Conservation (phyloP, 2,888 invertebrate species). For the Meghimatium bilineatum region DNA sequence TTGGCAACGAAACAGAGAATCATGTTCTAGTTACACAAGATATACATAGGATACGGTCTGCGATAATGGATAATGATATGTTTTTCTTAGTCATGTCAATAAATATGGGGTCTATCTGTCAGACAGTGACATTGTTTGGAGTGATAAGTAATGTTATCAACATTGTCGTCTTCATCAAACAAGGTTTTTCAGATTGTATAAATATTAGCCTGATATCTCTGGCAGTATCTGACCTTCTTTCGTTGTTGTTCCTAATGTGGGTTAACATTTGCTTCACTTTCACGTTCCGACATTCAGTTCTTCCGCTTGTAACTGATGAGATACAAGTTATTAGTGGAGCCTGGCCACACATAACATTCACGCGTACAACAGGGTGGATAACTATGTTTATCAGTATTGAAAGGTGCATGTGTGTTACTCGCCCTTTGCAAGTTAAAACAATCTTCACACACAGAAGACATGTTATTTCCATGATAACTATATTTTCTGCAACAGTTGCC, state of each 20-base stretch:
- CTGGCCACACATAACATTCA: slow-evolving; percentile 3
- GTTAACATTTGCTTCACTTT: slow-evolving; percentile 3
- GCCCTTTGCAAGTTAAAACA: slow-evolving; percentile 14
- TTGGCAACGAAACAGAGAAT: no score
- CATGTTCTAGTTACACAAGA: neutral
- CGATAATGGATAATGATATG: neutral
- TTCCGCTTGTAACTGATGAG: slow-evolving; percentile 2
- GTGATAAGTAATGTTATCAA: neutral
- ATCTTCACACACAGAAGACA: neutral
- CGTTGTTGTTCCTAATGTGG: slow-evolving; percentile 12
- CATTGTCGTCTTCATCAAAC: neutral
- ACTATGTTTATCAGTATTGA: slow-evolving; percentile 26
- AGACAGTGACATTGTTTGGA: neutral
- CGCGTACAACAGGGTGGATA: slow-evolving; percentile 10
- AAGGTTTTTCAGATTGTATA: neutral
- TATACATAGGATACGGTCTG: neutral
- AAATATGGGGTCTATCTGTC: neutral
- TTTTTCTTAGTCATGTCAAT: neutral
- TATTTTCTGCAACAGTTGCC: neutral
- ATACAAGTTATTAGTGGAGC: neutral
- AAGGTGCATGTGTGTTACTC: slow-evolving; percentile 24
- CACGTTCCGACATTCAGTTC: neutral
- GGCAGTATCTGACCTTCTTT: slow-evolving; percentile 17
- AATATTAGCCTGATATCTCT: slow-evolving; percentile 10
- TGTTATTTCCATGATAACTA: neutral